Base-by-base conservation (phyloP, 2,888 invertebrate species). In the Drosophila rellima region DNA sequence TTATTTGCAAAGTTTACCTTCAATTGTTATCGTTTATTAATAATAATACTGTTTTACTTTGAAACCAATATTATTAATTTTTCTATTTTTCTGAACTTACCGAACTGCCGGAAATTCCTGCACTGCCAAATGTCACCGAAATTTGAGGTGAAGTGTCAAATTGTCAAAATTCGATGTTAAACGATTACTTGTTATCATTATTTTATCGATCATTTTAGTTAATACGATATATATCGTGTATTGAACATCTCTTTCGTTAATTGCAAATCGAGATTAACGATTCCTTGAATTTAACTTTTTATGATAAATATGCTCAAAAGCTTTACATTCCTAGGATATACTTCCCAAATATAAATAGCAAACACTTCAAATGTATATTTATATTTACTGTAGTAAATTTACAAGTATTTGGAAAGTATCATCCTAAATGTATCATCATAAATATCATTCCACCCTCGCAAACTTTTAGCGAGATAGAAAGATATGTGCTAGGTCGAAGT, bases 101-200 rank as follows among this genome's bases (percentile, higher is more conserved):
- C 50, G 35, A 51, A 15, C 0, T 6, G 10, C 15, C 18, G 23
- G 2, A 23, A 51, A 37, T 15, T 15, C 11, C 51, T 37, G 15
- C 37, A 23, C 15, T n/a, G 35, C 11, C 20, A 35, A 35, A 40
- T 13, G 18, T 18, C 18, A 18, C 8, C 11, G 11, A 18, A 29
- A 15, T 45, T 10, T 31, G 10, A 20, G 7, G 3, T 18, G 15
- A 40, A 4, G 11, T 18, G 42, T 18, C 20, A 40, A 18, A 29
- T 5, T 45, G 45, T 45, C 45, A 29, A 35, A 50, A 15, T 35
- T 23, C 20, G 35, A 50, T n/a, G 3, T 20, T 20, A 4, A 50
- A 35, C n/a, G 35, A 8, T 10, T 20, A 35, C 10, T 8, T n/a
- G 2, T 11, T 37, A 10, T n/a, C 2, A 15, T 3, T 15, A 3